phyloP scores from a whole-genome alignment of 2,113 vertebrate species.

The Procavia capensis region DNA sequence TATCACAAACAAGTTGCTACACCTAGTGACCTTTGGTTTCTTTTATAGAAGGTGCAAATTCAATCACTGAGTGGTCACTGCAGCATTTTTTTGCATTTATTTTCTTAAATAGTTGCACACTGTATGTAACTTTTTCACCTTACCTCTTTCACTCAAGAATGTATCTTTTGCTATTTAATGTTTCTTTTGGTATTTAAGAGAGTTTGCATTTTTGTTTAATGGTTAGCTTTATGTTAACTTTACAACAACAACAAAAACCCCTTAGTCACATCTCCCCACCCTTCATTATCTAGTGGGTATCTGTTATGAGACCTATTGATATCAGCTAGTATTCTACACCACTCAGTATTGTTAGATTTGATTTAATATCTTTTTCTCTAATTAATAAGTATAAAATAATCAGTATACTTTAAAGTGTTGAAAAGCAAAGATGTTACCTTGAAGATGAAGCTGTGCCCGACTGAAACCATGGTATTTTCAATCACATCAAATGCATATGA shows the following conservation, averaged over 20 bases:
- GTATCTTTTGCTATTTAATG: not conserved
- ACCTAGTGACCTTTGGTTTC: no score
- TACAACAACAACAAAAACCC: not conserved
- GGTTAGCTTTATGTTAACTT: not conserved
- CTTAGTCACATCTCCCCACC: not conserved
- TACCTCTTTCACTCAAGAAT: not conserved
- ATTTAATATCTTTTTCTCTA: slow-evolving; percentile 2
- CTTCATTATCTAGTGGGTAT: not conserved
- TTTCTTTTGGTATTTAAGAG: not conserved
- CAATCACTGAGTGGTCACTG: no score
- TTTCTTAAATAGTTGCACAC: not conserved
- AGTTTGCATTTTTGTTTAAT: slow-evolving; percentile 2
- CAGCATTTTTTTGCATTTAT: not conserved
- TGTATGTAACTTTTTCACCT: not conserved
- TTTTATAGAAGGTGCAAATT: no score
- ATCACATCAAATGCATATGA: no score
- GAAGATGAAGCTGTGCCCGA: no score
- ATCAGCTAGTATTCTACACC: not conserved
- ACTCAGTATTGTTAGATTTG: not conserved
- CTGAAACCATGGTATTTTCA: no score
- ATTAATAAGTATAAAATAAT: slow-evolving; percentile 22
- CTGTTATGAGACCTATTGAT: not conserved
- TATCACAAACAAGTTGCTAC: no score
- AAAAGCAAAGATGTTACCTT: no score
- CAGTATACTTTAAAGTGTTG: not conserved